These are phyloP conservation scores for Lacanobia oleracea DNA, from an alignment of 2,888 invertebrate genomes.

Conservation along the genomic window DNA sequence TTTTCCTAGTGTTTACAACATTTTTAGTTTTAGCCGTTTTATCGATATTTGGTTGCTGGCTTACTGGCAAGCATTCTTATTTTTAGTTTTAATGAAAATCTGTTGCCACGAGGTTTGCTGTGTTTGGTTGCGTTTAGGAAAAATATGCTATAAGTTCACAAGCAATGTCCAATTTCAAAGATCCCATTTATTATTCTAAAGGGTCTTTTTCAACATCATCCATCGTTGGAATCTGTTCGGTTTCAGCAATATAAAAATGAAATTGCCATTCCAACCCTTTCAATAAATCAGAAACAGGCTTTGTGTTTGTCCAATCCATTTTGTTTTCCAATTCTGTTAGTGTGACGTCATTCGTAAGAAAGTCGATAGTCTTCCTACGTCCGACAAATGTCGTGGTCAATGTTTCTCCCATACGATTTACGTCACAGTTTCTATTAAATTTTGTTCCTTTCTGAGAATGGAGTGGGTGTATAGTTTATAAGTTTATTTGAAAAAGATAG, in stretches of 20 bases:
- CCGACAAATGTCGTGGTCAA: constrained; percentile 43
- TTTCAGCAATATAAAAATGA: constrained; percentile 30
- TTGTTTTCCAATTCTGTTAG: constrained; percentile 47
- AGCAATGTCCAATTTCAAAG: background rate
- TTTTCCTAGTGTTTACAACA: background rate
- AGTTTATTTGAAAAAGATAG: constrained; percentile 1
- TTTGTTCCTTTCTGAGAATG: constrained; percentile 11
- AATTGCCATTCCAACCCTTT: constrained; percentile 15
- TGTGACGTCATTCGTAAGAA: constrained; percentile 58
- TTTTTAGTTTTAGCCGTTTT: background rate
- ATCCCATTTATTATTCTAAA: constrained; percentile 15
- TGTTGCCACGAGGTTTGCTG: background rate
- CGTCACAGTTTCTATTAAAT: constrained; percentile 34
- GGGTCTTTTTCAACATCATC: background rate
- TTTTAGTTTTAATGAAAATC: background rate
- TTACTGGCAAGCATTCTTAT: background rate
- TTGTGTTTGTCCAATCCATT: constrained; percentile 42
- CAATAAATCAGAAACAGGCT: constrained; percentile 39
- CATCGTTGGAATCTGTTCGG: constrained; percentile 14
- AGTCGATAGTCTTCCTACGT: constrained; percentile 43
- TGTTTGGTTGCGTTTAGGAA: background rate
- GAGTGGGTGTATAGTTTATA: background rate
- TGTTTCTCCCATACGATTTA: constrained; percentile 21
- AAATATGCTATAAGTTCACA: no score
- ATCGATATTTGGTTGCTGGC: background rate